Evolutionary conservation across 2,797 vertebrate genomes (phyloP).

Genomic region (Thalassophryne amazonica): DNA sequence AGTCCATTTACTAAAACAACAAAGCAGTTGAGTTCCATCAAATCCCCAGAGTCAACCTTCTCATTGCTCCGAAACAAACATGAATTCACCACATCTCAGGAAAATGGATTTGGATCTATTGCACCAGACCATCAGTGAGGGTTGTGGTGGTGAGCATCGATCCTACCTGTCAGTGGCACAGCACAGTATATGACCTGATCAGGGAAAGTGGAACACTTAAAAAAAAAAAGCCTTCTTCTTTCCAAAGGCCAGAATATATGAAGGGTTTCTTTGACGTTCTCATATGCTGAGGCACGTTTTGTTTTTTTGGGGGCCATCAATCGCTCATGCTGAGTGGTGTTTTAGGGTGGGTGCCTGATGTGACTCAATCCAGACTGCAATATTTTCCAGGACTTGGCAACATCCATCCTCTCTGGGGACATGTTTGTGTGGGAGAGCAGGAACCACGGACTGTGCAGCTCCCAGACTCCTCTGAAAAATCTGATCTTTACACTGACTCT

Average conservation of each 20-base stretch:
- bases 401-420: slow-evolving; percentile 17
- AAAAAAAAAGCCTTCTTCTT: slow-evolving; percentile 10
- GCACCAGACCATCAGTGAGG: slow-evolving; percentile 18
- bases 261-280: slow-evolving; percentile 30
- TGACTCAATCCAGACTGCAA: slow-evolving; percentile 42
- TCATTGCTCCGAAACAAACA: slow-evolving; percentile 41
- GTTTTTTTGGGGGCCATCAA: slow-evolving; percentile 36
- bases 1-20: slow-evolving; percentile 66
- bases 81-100: slow-evolving; percentile 41
- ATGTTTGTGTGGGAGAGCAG: slow-evolving; percentile 24
- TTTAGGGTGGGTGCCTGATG: slow-evolving; percentile 39
- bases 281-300: slow-evolving; percentile 45
- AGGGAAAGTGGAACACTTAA: slow-evolving; percentile 1
- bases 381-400: slow-evolving; percentile 46
- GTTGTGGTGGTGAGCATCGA: slow-evolving; percentile 16
- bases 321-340: slow-evolving; percentile 34
- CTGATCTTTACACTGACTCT: background rate
- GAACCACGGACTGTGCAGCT: background rate
- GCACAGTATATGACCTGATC: slow-evolving; percentile 8
- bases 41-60: slow-evolving; percentile 47
- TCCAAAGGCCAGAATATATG: slow-evolving; percentile 28
- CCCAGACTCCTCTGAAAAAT: slow-evolving; percentile 2
- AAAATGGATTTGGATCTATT: slow-evolving; percentile 39
- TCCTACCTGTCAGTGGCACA: slow-evolving; percentile 12
- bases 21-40: slow-evolving; percentile 40